Conservation (phyloP, 2,888 invertebrate genomes). For the Digitonthophagus gazella region DNA sequence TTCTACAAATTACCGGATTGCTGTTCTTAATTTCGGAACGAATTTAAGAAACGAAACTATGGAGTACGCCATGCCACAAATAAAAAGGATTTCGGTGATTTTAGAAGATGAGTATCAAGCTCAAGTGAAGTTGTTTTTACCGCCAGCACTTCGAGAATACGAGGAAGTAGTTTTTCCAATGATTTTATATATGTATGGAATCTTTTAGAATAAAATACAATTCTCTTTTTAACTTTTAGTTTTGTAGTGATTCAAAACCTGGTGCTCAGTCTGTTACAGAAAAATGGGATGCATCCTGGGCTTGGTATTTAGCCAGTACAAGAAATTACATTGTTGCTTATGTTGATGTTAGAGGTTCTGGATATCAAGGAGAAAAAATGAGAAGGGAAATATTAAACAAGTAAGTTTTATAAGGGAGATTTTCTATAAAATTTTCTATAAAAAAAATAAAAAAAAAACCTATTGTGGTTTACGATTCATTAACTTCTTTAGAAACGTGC, state of each 20-base stretch:
- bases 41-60: constrained; percentile 62
- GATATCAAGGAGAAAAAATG: constrained; percentile 75
- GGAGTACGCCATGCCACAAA: constrained; percentile 71
- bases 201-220: background rate
- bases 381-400: constrained; percentile 72
- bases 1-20: constrained; percentile 57
- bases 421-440: too few species aligned
- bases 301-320: constrained; percentile 79
- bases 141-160: constrained; percentile 79
- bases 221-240: background rate
- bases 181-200: constrained; percentile 78
- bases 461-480: background rate
- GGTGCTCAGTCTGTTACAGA: constrained; percentile 83
- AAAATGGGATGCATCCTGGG: constrained; percentile 77
- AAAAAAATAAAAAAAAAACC: too few species aligned
- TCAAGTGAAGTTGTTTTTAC: constrained; percentile 75
- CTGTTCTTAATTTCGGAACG: constrained; percentile 68
- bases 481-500: background rate
- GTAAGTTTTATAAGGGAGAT: constrained; percentile 30
- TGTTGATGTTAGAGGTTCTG: constrained; percentile 87
- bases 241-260: constrained; percentile 70
- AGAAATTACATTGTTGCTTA: constrained; percentile 83
- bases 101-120: constrained; percentile 66
- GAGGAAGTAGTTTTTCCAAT: constrained; percentile 80
- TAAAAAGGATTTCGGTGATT: constrained; percentile 65